Conservation (phyloP, 1,140 invertebrate species). For the Drosophila auraria region DNA sequence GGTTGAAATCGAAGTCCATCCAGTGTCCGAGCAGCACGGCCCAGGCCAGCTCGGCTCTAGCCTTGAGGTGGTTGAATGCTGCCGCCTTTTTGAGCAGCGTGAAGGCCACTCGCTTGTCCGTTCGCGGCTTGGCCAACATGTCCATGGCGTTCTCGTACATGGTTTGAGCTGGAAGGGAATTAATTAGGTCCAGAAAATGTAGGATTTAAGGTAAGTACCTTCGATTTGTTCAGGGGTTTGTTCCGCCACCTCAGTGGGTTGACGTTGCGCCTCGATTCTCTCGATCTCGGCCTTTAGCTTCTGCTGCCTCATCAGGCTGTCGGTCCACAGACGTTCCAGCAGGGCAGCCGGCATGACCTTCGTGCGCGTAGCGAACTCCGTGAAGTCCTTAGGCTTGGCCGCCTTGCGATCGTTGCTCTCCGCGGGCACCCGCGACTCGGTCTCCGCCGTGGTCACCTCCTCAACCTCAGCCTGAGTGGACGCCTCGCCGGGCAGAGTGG, state of each 20-base stretch:
- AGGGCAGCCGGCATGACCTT: slow-evolving; percentile 66
- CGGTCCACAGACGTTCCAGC: slow-evolving; percentile 69
- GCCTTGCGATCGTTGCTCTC: slow-evolving; percentile 70
- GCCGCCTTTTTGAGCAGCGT: slow-evolving; percentile 87
- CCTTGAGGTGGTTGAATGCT: slow-evolving; percentile 91
- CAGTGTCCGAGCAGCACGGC: slow-evolving; percentile 93
- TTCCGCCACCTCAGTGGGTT: slow-evolving; percentile 20
- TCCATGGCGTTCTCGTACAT: slow-evolving; percentile 75
- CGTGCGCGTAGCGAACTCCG: slow-evolving; percentile 47
- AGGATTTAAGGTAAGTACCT: no score
- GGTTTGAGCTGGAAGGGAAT: slow-evolving; percentile 54
- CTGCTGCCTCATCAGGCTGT: slow-evolving; percentile 63
- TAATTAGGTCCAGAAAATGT: background rate
- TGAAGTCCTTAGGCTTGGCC: slow-evolving; percentile 53
- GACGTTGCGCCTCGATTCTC: slow-evolving; percentile 41
- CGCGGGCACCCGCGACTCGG: slow-evolving; percentile 27
- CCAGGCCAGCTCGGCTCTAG: slow-evolving; percentile 94
- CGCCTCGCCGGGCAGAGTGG: slow-evolving; percentile 18
- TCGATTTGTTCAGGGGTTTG: slow-evolving; percentile 67
- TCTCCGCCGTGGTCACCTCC: slow-evolving; percentile 58
- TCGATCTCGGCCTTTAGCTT: slow-evolving; percentile 76
- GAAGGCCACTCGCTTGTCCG: slow-evolving; percentile 67
- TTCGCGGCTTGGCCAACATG: slow-evolving; percentile 63
- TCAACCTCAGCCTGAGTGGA: slow-evolving; percentile 33
- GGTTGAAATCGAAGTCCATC: slow-evolving; percentile 90